Conservation (phyloP, 2,797 vertebrate genomes). For the Aphelocoma californica region DNA sequence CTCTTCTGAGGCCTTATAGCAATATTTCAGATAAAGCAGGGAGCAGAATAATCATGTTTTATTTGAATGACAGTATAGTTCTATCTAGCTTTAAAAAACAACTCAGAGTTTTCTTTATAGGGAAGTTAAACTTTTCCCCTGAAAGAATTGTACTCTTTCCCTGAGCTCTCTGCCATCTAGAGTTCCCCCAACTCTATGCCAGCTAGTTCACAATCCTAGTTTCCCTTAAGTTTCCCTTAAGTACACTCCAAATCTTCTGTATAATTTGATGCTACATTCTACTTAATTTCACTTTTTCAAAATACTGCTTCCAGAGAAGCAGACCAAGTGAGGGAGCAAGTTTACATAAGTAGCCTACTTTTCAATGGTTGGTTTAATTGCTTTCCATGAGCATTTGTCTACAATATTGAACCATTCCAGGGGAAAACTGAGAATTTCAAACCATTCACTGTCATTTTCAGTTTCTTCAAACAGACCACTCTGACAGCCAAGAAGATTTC, state of each 20-base stretch:
- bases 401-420: not conserved
- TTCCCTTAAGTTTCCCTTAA: not conserved
- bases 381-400: not conserved
- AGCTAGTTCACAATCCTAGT: not conserved
- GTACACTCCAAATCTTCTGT: not conserved
- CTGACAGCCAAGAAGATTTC: not conserved
- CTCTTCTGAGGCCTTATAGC: constrained; percentile 20
- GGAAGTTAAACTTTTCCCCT: not conserved
- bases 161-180: not conserved
- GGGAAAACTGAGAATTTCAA: not conserved
- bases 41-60: constrained; percentile 21
- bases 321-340: not conserved
- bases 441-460: not conserved
- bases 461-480: not conserved
- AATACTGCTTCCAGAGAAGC: not conserved
- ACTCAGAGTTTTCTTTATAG: not conserved
- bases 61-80: constrained; percentile 23
- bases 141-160: not conserved
- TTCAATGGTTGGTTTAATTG: not conserved
- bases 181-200: not conserved
- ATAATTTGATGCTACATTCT: not conserved
- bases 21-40: constrained; percentile 29
- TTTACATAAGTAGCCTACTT: not conserved
- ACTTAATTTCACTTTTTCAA: not conserved
- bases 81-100: not conserved